phyloP scores from a whole-genome alignment of 2,113 vertebrate species.

The Rostratula benghalensis region DNA sequence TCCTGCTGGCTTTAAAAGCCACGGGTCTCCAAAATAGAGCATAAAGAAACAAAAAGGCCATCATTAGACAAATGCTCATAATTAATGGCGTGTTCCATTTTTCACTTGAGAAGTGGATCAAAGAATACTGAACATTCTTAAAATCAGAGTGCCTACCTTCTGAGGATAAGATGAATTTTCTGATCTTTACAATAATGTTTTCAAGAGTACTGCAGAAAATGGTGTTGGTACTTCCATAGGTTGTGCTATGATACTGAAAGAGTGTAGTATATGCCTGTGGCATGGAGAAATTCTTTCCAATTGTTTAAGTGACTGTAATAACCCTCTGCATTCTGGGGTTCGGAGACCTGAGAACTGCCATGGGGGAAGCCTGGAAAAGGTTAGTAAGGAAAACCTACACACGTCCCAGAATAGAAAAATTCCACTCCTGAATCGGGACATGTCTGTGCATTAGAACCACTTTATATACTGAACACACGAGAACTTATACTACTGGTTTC shows the following conservation, averaged over 20 bases:
- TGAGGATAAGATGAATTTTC: neutral
- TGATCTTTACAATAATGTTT: neutral
- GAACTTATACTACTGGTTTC: rapidly evolving
- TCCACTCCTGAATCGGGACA: neutral
- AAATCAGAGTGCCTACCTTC: neutral
- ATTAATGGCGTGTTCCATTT: neutral
- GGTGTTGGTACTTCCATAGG: neutral
- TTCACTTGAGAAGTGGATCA: neutral
- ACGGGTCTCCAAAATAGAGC: neutral
- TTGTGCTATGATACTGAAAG: neutral
- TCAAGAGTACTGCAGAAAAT: neutral
- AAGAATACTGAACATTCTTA: neutral
- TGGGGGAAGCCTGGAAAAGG: neutral
- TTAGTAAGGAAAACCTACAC: neutral
- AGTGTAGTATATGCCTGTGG: neutral
- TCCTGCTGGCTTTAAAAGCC: neutral
- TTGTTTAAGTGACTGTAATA: neutral
- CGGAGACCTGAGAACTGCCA: neutral
- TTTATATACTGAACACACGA: neutral
- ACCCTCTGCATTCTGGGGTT: neutral
- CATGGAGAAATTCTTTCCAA: neutral
- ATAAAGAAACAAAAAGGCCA: neutral
- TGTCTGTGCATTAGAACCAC: neutral
- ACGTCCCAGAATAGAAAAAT: neutral
- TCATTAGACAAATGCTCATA: rapidly evolving